These are phyloP conservation scores for Tetramorium alpestre DNA, from an alignment of 1,140 invertebrate species.

Conservation along the genomic window DNA sequence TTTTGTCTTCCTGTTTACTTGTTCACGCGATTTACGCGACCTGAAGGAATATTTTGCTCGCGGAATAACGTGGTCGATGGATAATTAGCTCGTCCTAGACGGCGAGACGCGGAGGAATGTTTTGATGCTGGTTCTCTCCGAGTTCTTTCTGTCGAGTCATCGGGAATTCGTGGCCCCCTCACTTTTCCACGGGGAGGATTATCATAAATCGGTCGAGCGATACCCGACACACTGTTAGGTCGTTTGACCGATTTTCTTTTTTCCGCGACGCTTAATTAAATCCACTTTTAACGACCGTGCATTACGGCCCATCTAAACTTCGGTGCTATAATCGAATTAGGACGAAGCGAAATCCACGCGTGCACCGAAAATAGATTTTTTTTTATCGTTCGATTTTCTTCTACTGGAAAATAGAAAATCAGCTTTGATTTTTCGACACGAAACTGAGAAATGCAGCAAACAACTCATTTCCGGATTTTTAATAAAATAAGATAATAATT, in stretches of 20 bases:
- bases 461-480: neutral
- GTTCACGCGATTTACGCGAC: neutral
- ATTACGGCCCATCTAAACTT: conserved; percentile 38
- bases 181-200: conserved; percentile 59
- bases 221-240: conserved; percentile 62
- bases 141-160: neutral
- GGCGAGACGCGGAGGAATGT: neutral
- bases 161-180: conserved; percentile 59
- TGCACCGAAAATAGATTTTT: conserved; percentile 25
- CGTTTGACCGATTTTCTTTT: conserved; percentile 30
- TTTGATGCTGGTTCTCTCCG: neutral
- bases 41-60: neutral
- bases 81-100: conserved; percentile 56
- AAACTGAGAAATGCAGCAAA: neutral
- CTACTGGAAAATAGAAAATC: neutral
- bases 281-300: conserved; percentile 63
- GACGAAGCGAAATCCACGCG: neutral
- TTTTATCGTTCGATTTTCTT: neutral
- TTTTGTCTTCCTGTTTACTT: neutral
- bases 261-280: conserved; percentile 59
- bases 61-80: neutral
- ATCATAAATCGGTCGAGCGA: conserved; percentile 70
- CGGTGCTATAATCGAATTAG: conserved; percentile 41
- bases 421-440: neutral
- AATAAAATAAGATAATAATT: neutral